Conservation (phyloP, 2,888 invertebrate genomes). For the Pollenia griseotomentosa region DNA sequence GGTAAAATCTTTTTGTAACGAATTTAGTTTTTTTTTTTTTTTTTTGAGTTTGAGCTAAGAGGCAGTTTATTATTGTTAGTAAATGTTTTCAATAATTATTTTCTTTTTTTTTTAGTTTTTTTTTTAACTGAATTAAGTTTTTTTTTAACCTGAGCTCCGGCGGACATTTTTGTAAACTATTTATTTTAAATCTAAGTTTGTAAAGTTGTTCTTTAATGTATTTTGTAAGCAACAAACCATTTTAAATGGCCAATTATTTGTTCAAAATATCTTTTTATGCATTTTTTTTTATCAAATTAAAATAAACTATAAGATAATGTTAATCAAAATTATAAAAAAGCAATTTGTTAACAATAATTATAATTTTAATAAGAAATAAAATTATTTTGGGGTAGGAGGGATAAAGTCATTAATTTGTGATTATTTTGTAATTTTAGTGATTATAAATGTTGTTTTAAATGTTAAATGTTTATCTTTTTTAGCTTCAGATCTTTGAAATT, state of each 20-base stretch:
- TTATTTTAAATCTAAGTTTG: slow-evolving; percentile 18
- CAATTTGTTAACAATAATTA: slow-evolving; percentile 25
- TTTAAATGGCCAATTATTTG: slow-evolving; percentile 34
- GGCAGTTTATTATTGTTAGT: slow-evolving; percentile 63
- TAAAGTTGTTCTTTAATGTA: background rate
- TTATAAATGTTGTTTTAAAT: slow-evolving; percentile 26
- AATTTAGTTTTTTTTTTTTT: slow-evolving; percentile 31
- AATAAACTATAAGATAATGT: slow-evolving; percentile 23
- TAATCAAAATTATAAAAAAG: slow-evolving; percentile 32
- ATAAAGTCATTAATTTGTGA: background rate
- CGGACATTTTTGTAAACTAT: slow-evolving; percentile 55
- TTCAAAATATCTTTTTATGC: slow-evolving; percentile 10
- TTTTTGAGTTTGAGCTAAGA: slow-evolving; percentile 62
- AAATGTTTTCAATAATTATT: slow-evolving; percentile 31
- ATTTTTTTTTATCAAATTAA: slow-evolving; percentile 38
- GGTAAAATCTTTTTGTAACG: slow-evolving; percentile 46
- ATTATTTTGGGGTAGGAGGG: background rate
- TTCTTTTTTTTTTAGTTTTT: background rate
- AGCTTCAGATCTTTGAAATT: background rate
- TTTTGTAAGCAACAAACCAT: slow-evolving; percentile 43
- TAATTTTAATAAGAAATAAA: background rate
- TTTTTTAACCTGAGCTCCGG: slow-evolving; percentile 59
- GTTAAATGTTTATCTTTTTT: slow-evolving; percentile 14
- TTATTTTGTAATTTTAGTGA: too few relatives aligned
- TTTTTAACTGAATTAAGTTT: slow-evolving; percentile 38